phyloP scores from a whole-genome alignment of 2,888 invertebrate genomes.

The Lobophora halterata region DNA sequence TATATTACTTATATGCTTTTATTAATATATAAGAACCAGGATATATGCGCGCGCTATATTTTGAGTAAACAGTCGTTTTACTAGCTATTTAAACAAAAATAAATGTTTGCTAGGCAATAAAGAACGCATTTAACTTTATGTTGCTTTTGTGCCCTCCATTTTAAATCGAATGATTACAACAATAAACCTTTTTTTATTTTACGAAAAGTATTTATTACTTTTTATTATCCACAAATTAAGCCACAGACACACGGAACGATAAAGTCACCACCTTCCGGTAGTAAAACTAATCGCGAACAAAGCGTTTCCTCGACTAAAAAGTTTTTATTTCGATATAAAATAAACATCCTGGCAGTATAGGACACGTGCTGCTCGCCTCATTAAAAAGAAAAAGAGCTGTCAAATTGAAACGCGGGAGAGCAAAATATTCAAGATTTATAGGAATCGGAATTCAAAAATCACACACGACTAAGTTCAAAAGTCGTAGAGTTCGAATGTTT shows the following conservation, averaged over 20 bases:
- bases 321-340: conserved; percentile 31
- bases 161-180: conserved; percentile 8
- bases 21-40: too few species aligned
- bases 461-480: conserved; percentile 31
- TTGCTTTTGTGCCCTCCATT: conserved; percentile 5
- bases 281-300: conserved; percentile 32
- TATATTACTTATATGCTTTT: too few species aligned
- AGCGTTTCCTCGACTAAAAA: conserved; percentile 25
- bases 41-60: too few species aligned
- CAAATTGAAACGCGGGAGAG: conserved; percentile 36
- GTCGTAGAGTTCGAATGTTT: conserved; percentile 25
- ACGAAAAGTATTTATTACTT: neutral
- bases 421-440: conserved; percentile 37
- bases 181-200: conserved; percentile 8
- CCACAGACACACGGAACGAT: conserved; percentile 15
- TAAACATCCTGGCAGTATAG: conserved; percentile 35
- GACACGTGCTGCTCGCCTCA: conserved; percentile 33
- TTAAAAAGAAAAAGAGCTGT: conserved; percentile 36
- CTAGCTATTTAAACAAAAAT: too few species aligned
- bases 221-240: conserved; percentile 26
- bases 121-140: neutral
- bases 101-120: too few species aligned
- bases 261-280: conserved; percentile 25
- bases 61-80: too few species aligned
- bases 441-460: conserved; percentile 41